Evolutionary conservation across 2,888 invertebrate species (phyloP).

Genomic region (Andrena camellia): DNA sequence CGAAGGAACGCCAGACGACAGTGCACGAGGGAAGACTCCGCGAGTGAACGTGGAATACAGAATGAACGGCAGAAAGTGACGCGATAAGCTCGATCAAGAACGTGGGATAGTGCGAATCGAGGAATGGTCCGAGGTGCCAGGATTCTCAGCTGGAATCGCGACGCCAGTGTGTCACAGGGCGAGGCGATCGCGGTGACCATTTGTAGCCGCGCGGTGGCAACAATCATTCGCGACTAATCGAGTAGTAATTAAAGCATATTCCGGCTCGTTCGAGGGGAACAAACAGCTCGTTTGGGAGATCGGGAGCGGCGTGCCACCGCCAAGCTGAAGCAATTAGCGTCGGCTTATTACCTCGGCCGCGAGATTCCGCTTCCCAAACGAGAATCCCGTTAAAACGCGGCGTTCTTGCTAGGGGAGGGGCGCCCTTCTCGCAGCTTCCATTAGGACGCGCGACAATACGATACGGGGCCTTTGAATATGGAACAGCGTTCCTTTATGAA

Average conservation of each 20-base stretch:
- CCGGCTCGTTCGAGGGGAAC: conserved; percentile 8
- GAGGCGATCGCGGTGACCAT: not conserved
- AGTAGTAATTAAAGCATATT: conserved; percentile 6
- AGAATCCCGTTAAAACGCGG: conserved; percentile 35
- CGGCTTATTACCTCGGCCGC: conserved; percentile 33
- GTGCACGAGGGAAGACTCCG: not conserved
- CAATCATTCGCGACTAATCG: conserved; percentile 12
- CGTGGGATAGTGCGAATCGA: too few species aligned
- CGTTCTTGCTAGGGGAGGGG: conserved; percentile 28
- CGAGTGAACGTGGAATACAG: not conserved
- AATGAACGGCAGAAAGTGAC: not conserved
- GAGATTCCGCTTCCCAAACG: not conserved
- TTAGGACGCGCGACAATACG: conserved; percentile 53
- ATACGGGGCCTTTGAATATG: conserved; percentile 56
- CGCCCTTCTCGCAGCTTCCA: conserved; percentile 36
- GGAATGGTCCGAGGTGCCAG: too few species aligned
- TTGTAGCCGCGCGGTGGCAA: not conserved
- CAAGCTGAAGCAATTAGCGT: conserved; percentile 38
- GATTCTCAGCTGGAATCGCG: too few species aligned
- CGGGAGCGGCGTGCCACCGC: not conserved
- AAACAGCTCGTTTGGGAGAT: conserved; percentile 16
- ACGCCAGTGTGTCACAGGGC: too few species aligned
- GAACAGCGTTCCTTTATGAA: conserved; percentile 60
- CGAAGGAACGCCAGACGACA: not conserved
- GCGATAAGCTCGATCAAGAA: not conserved